Evolutionary conservation across 2,797 vertebrate species (phyloP).

Genomic region (Spatula versicolor): DNA sequence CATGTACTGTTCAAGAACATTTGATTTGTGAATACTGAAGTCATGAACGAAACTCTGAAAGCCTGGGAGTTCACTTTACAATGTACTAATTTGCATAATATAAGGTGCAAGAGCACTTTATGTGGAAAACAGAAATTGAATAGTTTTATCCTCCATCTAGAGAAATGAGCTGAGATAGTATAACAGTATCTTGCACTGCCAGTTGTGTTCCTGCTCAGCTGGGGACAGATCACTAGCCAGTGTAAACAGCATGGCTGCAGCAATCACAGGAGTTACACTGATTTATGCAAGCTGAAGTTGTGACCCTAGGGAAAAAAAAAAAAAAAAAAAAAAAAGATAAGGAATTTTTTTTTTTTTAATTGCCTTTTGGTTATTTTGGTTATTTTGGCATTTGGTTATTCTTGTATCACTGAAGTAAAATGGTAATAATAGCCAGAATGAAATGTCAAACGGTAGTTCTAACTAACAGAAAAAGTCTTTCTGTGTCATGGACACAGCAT

Average conservation of each 20-base stretch:
- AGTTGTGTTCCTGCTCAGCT: neutral
- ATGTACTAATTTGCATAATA: neutral
- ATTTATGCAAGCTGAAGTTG: neutral
- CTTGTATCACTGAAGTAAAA: neutral
- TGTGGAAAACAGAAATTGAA: neutral
- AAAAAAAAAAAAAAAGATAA: neutral
- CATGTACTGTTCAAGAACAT: neutral
- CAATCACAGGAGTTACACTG: neutral
- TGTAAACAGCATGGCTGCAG: neutral
- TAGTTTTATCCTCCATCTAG: neutral
- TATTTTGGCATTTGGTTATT: neutral
- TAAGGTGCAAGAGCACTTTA: neutral
- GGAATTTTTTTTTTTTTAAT: neutral
- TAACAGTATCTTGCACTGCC: neutral
- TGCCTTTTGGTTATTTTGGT: fast-evolving
- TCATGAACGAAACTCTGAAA: neutral
- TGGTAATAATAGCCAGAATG: neutral
- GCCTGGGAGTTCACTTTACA: neutral
- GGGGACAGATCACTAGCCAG: neutral
- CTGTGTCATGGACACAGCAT: neutral
- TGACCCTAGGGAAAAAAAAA: neutral
- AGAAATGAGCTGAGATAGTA: neutral
- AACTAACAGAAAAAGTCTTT: neutral
- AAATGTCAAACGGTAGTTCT: neutral
- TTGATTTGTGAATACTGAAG: neutral